Percentiles rank a stretch among this genome's conserved stretches.
These are phyloP conservation scores for Rhynchomys soricoides DNA, from an alignment of 2,113 vertebrate genomes.

Conservation along the genomic window DNA sequence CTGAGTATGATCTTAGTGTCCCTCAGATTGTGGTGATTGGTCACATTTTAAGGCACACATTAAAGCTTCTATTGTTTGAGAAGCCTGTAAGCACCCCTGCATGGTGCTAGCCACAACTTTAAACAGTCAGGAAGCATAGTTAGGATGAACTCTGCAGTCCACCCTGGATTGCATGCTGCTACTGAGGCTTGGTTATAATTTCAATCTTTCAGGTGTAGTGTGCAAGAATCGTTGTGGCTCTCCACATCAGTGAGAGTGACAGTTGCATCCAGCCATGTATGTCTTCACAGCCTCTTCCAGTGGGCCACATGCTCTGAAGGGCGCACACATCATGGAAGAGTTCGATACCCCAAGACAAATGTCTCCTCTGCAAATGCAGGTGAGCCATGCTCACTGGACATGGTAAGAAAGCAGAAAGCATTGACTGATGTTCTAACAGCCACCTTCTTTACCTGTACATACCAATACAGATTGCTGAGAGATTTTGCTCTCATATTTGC, in stretches of 20 bases:
- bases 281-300: not conserved
- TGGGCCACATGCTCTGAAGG: not conserved
- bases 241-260: not conserved
- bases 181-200: not conserved
- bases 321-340: not conserved
- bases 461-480: not conserved
- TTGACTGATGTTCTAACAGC: not conserved
- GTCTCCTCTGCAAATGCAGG: not conserved
- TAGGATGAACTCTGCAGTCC: not conserved
- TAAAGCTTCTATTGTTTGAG: not conserved
- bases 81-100: not conserved
- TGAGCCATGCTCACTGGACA: not conserved
- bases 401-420: not conserved
- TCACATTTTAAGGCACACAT: too few relatives aligned
- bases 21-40: not conserved
- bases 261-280: not conserved
- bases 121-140: not conserved
- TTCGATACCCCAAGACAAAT: not conserved
- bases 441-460: not conserved
- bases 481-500: not conserved
- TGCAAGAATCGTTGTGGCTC: not conserved
- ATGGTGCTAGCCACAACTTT: not conserved
- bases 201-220: too few relatives aligned
- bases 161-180: not conserved
- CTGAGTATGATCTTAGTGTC: not conserved